Evolutionary conservation across 2,888 invertebrate species (phyloP).

Genomic region (Drosophila robusta): DNA sequence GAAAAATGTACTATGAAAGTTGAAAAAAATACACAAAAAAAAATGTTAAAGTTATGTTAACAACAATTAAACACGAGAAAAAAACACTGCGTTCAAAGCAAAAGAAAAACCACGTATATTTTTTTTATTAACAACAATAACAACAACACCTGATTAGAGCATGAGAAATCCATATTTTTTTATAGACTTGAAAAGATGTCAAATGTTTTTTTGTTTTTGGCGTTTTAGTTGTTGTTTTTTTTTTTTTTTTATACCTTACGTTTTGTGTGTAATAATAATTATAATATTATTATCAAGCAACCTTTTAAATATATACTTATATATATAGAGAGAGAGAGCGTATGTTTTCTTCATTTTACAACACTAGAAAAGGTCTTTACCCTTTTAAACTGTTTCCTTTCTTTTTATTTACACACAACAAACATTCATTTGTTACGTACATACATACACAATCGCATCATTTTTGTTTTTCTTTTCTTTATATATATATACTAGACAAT

Average conservation of each 20-base stretch:
- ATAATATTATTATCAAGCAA: conserved; percentile 53
- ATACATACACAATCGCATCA: conserved; percentile 22
- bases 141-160: conserved; percentile 2
- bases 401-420: conserved; percentile 42
- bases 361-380: conserved; percentile 37
- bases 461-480: conserved; percentile 16
- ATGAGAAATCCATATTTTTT: conserved; percentile 10
- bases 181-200: conserved; percentile 19
- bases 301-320: conserved; percentile 55
- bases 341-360: conserved; percentile 56
- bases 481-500: conserved; percentile 3
- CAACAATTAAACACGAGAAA: conserved; percentile 39
- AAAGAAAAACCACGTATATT: conserved; percentile 31
- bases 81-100: conserved; percentile 50
- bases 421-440: conserved; percentile 18
- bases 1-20: conserved; percentile 52
- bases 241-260: conserved; percentile 17
- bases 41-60: conserved; percentile 71
- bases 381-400: conserved; percentile 44
- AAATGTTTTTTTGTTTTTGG: conserved; percentile 28
- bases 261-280: conserved; percentile 66
- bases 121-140: conserved; percentile 28
- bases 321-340: conserved; percentile 31
- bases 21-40: conserved; percentile 44
- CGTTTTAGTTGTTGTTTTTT: conserved; percentile 8